Evolutionary conservation across 2,888 invertebrate genomes (phyloP).

Genomic region (Sclerodermus sp.): DNA sequence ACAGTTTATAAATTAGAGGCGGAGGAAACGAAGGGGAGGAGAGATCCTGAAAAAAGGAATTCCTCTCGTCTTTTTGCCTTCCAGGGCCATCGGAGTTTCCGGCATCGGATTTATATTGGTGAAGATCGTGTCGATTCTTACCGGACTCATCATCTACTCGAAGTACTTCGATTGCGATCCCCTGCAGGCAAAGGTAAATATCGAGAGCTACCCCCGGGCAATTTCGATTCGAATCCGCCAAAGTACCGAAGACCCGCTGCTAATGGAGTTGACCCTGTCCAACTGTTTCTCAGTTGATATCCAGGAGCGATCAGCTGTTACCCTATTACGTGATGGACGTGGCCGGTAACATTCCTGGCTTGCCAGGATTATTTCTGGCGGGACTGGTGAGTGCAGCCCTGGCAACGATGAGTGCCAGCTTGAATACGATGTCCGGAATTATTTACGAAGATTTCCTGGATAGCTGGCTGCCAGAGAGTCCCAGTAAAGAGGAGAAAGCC

Average conservation of each 20-base stretch:
- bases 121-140: conserved; percentile 62
- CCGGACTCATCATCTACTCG: conserved; percentile 66
- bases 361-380: conserved; percentile 75
- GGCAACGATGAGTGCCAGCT: conserved; percentile 66
- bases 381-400: conserved; percentile 75
- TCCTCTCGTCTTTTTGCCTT: no score
- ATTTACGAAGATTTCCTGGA: conserved; percentile 69
- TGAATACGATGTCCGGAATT: conserved; percentile 68
- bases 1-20: no score
- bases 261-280: no score
- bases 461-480: conserved; percentile 60
- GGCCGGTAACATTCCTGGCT: conserved; percentile 67
- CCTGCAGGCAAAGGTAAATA: conserved; percentile 59
- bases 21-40: no score
- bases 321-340: conserved; percentile 75
- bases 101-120: conserved; percentile 62
- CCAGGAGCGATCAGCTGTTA: conserved; percentile 61
- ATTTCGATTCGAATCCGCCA: no score
- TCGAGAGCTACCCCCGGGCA: not conserved
- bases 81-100: conserved; percentile 49
- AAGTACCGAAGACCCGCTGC: no score
- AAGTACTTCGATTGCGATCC: conserved; percentile 70
- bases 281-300: conserved; percentile 28
- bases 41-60: no score
- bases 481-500: conserved; percentile 59